Base-by-base conservation (phyloP, 2,113 vertebrate genomes). In the Heptranchias perlo region DNA sequence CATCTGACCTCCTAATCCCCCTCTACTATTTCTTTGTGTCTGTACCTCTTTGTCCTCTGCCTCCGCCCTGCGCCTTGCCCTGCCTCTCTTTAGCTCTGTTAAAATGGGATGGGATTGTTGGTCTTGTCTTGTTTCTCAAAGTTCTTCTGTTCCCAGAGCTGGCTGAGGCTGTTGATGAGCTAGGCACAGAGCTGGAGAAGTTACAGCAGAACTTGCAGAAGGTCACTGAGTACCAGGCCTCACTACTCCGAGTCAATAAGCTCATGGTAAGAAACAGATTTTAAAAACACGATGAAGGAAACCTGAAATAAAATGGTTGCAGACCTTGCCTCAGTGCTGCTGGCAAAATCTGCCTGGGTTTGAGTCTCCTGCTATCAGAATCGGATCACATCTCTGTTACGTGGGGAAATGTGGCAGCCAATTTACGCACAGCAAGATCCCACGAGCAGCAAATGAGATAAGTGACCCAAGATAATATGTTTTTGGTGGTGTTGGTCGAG, bases 221-320 rank as follows among this genome's bases (percentile, higher is more conserved):
- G 1, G 3, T 96, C 54, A 94, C 96, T 23, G 64, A 96, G 67
- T 96, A 96, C 96, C 96, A 96, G 95, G 54, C 65, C 35, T 96
- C 96, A 0, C 65, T 96, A 0, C 96, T 96, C 47, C 87, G 69
- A 16, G 94, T 96, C 96, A 96, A 65, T 82, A 96, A 96, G 95
- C 18, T 91, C 8, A 61, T 96, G 96, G 96, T 96, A 94, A 96
- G 96, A 8, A 3, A 58, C 6, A 25, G 52, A 25, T 18, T 13
- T 31, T 2, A 58, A 4, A 10, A 58, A 58, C 4, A 5, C 58
- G 58, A 58, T 7, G 58, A 10, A 58, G 4, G 58, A 58, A 4
- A 58, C 6, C 21, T 1, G 65, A 25, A 23, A n/a, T n/a, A 69
- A 69, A 18, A 23, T 69, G 21, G 65, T 4, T 23, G 4, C 13